Percentiles rank a stretch among this genome's conserved stretches.
Conservation (phyloP, 2,797 vertebrate species). For the Diplodus puntazzo region DNA sequence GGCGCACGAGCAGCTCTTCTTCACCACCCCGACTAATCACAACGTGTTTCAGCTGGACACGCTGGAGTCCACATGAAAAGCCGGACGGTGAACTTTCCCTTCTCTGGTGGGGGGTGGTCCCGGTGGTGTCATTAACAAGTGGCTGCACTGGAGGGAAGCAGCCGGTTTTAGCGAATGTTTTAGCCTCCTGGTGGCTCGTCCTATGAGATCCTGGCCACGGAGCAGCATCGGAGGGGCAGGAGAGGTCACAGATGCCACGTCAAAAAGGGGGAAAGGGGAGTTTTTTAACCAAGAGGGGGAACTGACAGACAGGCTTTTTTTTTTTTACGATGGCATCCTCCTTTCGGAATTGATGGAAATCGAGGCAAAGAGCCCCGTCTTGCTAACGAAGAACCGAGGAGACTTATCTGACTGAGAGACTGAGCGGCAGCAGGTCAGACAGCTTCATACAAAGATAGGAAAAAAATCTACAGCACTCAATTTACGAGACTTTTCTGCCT, state of each 20-base stretch:
- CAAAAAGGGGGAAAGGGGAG: conserved; percentile 26
- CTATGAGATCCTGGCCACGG: conserved; percentile 58
- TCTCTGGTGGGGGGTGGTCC: conserved; percentile 10
- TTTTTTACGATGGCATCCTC: conserved; percentile 23
- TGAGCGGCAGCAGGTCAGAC: conserved; percentile 67
- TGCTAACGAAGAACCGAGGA: conserved; percentile 43
- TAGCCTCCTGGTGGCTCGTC: conserved; percentile 79
- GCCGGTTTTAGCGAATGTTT: conserved; percentile 85
- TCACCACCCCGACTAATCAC: conserved; percentile 97
- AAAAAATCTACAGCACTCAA: conserved; percentile 55
- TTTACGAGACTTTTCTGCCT: conserved; percentile 66
- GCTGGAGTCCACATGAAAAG: conserved; percentile 95
- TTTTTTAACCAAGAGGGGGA: conserved; percentile 48
- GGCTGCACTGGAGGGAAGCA: conserved; percentile 68
- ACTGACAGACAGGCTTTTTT: conserved; percentile 44
- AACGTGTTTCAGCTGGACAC: conserved; percentile 97
- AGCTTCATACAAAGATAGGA: conserved; percentile 84
- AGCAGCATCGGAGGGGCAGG: conserved; percentile 42
- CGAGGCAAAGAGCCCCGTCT: conserved; percentile 27
- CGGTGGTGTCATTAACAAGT: conserved; percentile 58
- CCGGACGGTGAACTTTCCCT: conserved; percentile 31
- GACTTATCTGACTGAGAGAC: conserved; percentile 74
- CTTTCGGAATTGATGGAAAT: conserved; percentile 37
- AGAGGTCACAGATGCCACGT: conserved; percentile 61
- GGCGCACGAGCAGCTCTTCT: conserved; percentile 93